These are phyloP conservation scores for Parotia lawesii DNA, from an alignment of 2,113 vertebrate genomes.

Conservation along the genomic window DNA sequence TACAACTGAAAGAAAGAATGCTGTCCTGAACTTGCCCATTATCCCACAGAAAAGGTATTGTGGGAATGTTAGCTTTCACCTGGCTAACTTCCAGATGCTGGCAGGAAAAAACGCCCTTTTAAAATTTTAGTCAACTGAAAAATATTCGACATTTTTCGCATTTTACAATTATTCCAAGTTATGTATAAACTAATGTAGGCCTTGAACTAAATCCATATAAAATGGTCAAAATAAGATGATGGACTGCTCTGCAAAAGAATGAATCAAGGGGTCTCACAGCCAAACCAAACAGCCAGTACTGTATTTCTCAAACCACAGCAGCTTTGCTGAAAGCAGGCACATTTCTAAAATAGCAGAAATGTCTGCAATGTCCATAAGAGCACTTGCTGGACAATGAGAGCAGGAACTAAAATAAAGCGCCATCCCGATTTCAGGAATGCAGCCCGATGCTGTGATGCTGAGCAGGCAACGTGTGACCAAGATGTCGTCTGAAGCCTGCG, in stretches of 20 bases:
- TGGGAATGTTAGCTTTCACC: slow-evolving; percentile 56
- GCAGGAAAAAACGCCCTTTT: neutral
- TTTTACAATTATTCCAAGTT: slow-evolving; percentile 8
- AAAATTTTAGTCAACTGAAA: neutral
- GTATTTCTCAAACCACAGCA: neutral
- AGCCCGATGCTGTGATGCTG: fast-evolving
- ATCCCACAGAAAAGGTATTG: slow-evolving; percentile 54
- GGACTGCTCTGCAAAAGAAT: neutral
- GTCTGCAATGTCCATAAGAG: neutral
- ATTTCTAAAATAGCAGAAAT: neutral
- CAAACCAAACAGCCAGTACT: neutral
- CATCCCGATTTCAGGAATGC: neutral
- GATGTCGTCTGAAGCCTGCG: fast-evolving
- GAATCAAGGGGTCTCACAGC: neutral
- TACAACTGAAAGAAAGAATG: slow-evolving; percentile 27
- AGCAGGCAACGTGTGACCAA: neutral
- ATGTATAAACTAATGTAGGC: neutral
- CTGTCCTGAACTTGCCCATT: slow-evolving; percentile 21
- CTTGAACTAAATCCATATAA: neutral
- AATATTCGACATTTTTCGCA: slow-evolving; percentile 10
- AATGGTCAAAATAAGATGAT: neutral
- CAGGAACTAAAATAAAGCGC: neutral
- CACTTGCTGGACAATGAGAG: neutral
- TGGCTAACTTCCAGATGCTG: slow-evolving; percentile 21
- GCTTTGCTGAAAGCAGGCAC: neutral